These are phyloP conservation scores for Drosophila kanekoi DNA, from an alignment of 2,888 invertebrate genomes.

Conservation along the genomic window DNA sequence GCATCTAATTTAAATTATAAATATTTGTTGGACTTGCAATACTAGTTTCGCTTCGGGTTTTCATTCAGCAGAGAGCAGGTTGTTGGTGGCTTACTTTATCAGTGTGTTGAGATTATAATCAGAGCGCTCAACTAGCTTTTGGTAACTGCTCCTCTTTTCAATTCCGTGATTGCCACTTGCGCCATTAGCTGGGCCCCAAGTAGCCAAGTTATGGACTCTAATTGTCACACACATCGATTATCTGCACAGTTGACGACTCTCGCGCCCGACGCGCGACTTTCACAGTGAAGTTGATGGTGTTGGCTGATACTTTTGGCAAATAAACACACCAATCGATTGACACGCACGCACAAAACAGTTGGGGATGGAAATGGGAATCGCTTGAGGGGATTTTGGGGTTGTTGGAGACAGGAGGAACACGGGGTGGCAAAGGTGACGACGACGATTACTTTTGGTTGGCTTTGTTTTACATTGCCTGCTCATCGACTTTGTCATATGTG, in stretches of 20 bases:
- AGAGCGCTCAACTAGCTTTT: neutral
- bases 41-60: neutral
- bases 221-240: slow-evolving; percentile 58
- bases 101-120: neutral
- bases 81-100: neutral
- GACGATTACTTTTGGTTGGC: slow-evolving; percentile 33
- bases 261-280: slow-evolving; percentile 3
- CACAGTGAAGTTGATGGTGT: slow-evolving; percentile 15
- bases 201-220: slow-evolving; percentile 30
- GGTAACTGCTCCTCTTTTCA: neutral
- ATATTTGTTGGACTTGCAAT: neutral
- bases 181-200: neutral
- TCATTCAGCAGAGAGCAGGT: neutral
- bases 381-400: neutral
- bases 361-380: neutral
- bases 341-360: slow-evolving; percentile 54
- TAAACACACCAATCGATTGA: slow-evolving; percentile 71
- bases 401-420: neutral
- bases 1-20: too few species aligned
- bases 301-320: slow-evolving; percentile 53
- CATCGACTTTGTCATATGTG: slow-evolving; percentile 27
- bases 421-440: slow-evolving; percentile 29
- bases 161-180: neutral
- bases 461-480: slow-evolving; percentile 34
- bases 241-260: slow-evolving; percentile 26